Conservation (phyloP, 2,113 vertebrate species). For the cat (Felis catus) region F.catus_Fca126_mat1.0 CM031419.1:47835501-47836000, state of each 20-base stretch:
- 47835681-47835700: conserved; percentile 28
- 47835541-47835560: not conserved
- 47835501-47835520: not conserved
- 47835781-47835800: conserved; percentile 32
- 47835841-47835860: not conserved
- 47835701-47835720: not conserved
- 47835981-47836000: conserved; percentile 13
- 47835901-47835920: not conserved
- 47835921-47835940: not conserved
- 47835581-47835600: not conserved
- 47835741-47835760: conserved; percentile 26
- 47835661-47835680: not conserved
- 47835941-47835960: not conserved
- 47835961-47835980: not conserved
- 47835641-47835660: not conserved
- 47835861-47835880: not conserved
- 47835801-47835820: not conserved
- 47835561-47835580: not conserved
- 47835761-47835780: conserved; percentile 33
- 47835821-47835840: not conserved
- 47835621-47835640: not conserved
- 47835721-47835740: conserved; percentile 34
- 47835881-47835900: not conserved
- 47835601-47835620: not conserved
- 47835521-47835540: not conserved